Evolutionary conservation across 2,113 vertebrate species (phyloP), one percentile per base, ranked within the genome.

Genomic region (Sapayoa aenigma): DNA sequence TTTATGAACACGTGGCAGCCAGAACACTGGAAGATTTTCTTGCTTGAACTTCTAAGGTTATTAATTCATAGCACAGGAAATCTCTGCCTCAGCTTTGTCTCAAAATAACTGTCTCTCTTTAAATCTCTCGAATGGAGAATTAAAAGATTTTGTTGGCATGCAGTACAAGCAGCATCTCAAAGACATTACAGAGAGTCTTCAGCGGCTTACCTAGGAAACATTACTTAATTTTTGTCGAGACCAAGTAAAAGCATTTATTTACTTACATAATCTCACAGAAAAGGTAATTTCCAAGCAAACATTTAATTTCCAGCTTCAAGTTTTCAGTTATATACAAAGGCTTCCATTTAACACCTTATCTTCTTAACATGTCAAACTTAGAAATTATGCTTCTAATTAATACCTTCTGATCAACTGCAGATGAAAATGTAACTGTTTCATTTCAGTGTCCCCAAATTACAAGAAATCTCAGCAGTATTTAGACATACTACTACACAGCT

Each of bases 31-130:
- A 56, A 75, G 59, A 56, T 41, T 24, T 87, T 46, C 73, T 19
- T 81, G 50, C 65, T 37, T 46, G 28, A 88, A 90, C 79, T 83
- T 84, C 68, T 58, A 56, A 84, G 79, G 73, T 95, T 67, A 76
- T 90, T 72, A 72, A 92, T 49, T 78, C 88, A 63, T 0, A 68
- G 86, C 75, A 71, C 83, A 94, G 86, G 88, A 93, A 95, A 89
- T 49, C 37, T 90, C 72, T 92, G 84, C 84, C 56, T 72, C 85
- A 75, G 52, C 73, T 90, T 81, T 78, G 83, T 78, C 90, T 90
- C 94, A 84, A 55, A 94, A 59, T 74, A 80, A 86, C 59, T 9
- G 9, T 52, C 68, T 83, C n/a, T 39, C 72, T 76, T 69, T 71
- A 94, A 72, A 71, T 78, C 47, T 92, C 56, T 49, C 76, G 27